A percentile compares a stretch with the other conserved stretches of the same genome.
These are phyloP conservation scores for Tapera naevia DNA, from an alignment of 2,797 vertebrate species.

Conservation along the genomic window DNA sequence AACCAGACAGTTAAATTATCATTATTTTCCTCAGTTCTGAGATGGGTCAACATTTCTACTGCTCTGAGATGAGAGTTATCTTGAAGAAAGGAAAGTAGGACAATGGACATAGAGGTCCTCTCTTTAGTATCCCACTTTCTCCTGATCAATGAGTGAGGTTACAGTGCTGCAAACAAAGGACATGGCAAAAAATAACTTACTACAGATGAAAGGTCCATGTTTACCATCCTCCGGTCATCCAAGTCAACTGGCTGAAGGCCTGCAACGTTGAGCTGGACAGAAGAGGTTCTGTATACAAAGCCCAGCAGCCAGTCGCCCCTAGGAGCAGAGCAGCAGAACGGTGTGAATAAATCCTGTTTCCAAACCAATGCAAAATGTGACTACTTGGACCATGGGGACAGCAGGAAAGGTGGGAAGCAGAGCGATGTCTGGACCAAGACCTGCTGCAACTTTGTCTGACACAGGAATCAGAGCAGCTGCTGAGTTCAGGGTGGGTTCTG, in stretches of 20 bases:
- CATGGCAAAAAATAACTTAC: conserved; percentile 77
- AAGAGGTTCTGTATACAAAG: conserved; percentile 92
- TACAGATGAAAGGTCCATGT: conserved; percentile 92
- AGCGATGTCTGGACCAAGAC: background rate
- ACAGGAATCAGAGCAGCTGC: background rate
- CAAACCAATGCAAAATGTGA: background rate
- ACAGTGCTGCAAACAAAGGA: background rate
- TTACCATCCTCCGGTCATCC: conserved; percentile 87
- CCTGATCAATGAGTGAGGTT: background rate
- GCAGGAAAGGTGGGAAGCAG: background rate
- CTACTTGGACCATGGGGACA: rapidly evolving
- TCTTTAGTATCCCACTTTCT: background rate
- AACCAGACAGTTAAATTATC: background rate
- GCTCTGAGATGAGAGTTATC: background rate
- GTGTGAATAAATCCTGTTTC: background rate
- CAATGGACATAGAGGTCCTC: background rate
- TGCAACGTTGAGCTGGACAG: conserved; percentile 87
- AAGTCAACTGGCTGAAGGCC: conserved; percentile 90
- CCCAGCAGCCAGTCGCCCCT: conserved; percentile 96
- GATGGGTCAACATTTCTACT: background rate
- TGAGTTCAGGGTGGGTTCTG: background rate
- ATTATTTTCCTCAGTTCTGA: background rate
- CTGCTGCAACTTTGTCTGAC: background rate
- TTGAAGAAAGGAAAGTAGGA: background rate
- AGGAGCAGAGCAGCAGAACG: background rate